Evolutionary conservation across 2,797 vertebrate species (phyloP), one percentile per base, ranked within the genome.

Genomic region (Paratrypauchen microcephalus): DNA sequence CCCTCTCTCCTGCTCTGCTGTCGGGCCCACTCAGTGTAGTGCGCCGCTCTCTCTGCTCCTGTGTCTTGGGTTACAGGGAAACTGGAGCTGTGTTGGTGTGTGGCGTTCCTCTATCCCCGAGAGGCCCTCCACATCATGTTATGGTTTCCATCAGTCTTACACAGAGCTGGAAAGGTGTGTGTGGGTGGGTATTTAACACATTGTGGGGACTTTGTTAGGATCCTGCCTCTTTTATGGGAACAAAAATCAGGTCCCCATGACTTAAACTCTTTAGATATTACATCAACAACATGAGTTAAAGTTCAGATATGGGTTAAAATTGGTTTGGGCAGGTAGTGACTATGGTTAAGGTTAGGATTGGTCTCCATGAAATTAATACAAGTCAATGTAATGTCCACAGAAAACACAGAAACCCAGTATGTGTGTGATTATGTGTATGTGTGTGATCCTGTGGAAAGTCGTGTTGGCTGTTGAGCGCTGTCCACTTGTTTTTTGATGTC

Each of bases 81-180:
- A 93, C 90, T 76, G 63, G 88, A 92, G 83, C 86, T 15, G 65
- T 85, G 87, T 87, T 89, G 75, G 88, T 88, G 86, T 87, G 89
- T 85, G 79, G 85, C 80, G 84, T 92, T 92, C 87, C 85, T 88
- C 79, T 87, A 83, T 88, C 80, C 89, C 85, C 88, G 47, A 57
- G 87, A 91, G 90, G 80, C 89, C 76, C 71, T 79, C 73, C 57
- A 83, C 78, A 72, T 77, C 72, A 82, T 91, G 88, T 90, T 90
- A 90, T 92, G 92, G 88, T 92, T 93, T 92, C 89, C 83, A 91
- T 93, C 87, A 93, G 86, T 84, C 74, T 73, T 86, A 78, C 71
- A 73, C 70, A 82, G 48, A 77, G 85, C 83, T 84, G 79, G 73
- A 72, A 84, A 77, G 71, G 67, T 72, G 54, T 61, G 79, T 71